Conservation (phyloP, 2,888 invertebrate species). For the Cephus pygmeus region DNA sequence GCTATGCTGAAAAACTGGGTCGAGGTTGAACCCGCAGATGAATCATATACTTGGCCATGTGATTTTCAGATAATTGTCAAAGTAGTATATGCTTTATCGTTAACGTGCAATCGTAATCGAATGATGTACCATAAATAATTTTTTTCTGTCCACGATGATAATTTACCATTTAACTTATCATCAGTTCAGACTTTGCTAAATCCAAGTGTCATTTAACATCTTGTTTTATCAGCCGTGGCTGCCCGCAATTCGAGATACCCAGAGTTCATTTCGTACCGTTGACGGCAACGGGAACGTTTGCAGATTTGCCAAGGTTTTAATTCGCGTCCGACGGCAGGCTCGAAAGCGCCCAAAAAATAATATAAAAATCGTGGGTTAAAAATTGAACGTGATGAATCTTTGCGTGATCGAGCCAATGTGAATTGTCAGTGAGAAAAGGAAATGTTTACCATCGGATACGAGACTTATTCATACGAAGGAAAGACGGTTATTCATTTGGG, state of each 20-base stretch:
- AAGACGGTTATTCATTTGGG: slow-evolving; percentile 36
- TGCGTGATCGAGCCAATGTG: not conserved
- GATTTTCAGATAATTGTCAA: not conserved
- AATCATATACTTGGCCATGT: not conserved
- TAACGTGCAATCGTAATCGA: not conserved
- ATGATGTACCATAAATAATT: not conserved
- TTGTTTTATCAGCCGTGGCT: not conserved
- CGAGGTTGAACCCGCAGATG: not conserved
- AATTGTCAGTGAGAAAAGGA: not conserved
- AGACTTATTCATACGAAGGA: slow-evolving; percentile 16
- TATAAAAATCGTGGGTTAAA: not conserved
- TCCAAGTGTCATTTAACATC: not conserved
- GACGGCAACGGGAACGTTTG: not conserved
- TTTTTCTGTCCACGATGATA: not conserved
- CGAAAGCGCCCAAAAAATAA: not conserved
- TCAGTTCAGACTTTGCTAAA: not conserved
- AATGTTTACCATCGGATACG: slow-evolving; percentile 13
- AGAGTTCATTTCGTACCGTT: not conserved
- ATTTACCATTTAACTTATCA: not conserved
- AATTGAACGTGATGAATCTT: not conserved
- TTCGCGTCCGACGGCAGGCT: too few species aligned
- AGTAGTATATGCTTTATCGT: not conserved
- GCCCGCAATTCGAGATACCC: not conserved
- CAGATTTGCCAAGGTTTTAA: not conserved
- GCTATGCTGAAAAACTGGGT: not conserved